These are phyloP conservation scores for Acipenser transmontanus DNA, from an alignment of 2,797 vertebrate species.

Conservation along the genomic window DNA sequence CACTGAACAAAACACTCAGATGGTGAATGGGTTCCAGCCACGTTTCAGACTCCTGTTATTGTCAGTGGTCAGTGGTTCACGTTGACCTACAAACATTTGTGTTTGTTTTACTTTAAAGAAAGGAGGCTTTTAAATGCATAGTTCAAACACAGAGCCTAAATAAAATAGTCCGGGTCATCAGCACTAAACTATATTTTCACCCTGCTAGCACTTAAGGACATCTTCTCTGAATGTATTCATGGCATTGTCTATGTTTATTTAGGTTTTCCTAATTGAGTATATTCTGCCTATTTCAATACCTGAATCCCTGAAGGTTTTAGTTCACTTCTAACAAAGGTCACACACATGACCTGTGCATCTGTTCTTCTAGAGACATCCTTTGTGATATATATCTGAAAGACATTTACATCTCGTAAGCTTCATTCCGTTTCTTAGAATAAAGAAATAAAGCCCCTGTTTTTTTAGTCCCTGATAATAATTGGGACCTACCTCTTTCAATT, in stretches of 20 bases:
- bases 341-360: neutral
- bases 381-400: too few relatives aligned
- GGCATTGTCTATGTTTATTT: slow-evolving; percentile 12
- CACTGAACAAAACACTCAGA: slow-evolving; percentile 2
- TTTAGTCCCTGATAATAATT: too few relatives aligned
- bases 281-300: neutral
- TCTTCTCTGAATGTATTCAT: neutral
- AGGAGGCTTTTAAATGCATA: neutral
- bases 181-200: too few relatives aligned
- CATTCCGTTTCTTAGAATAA: too few relatives aligned
- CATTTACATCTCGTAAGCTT: too few relatives aligned
- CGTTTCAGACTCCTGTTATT: neutral
- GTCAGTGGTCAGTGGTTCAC: neutral
- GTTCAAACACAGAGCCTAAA: slow-evolving; percentile 1
- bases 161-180: slow-evolving; percentile 11
- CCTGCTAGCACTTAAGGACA: neutral
- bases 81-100: neutral
- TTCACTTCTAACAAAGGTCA: neutral
- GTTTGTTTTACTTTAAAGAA: neutral
- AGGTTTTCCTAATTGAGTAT: slow-evolving; percentile 9
- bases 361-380: too few relatives aligned
- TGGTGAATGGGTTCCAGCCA: neutral
- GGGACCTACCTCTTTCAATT: too few relatives aligned
- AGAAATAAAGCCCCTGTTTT: too few relatives aligned
- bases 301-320: neutral